Base-by-base conservation (phyloP, 2,113 vertebrate genomes). In the Chaetodon trifascialis region DNA sequence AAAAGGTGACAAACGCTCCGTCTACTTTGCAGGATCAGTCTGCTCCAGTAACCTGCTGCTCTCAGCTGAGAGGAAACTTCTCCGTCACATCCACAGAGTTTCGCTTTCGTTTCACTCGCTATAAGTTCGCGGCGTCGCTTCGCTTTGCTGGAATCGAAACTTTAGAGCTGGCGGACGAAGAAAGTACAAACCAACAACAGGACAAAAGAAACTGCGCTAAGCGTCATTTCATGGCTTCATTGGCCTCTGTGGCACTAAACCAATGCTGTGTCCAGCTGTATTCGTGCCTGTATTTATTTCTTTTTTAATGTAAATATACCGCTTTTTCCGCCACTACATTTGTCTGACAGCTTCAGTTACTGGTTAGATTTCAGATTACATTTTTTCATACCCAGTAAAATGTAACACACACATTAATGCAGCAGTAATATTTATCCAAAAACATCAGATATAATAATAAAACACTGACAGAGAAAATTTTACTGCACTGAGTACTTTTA, bases 141-240 rank as follows among this genome's bases (percentile, higher is more conserved):
- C 25, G 6, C 30, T 72, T 78, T 49, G 8, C 25, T 25, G n/a
- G n/a, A 86, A 80, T 34, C 72, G 92, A 91, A 93, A 91, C 87
- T 76, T 51, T 63, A 3, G 3, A 14, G 54, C 8, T 54, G 80
- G 5, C 65, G 38, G 2, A 77, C 66, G 67, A 60, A 62, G 60
- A 42, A 7, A 36, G 12, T 17, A 14, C 2, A 15, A 63, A 51
- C 21, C 7, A 0, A 51, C 14, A 36, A 30, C 7, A 1, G 11
- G 3, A 30, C 15, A 21, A 17, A 21, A 56, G 3, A 23, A 25
- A 56, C 19, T 2, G 3, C 30, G 11, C 8, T 7, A 40, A 40
- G 5, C 5, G 38, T 40, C 12, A 44, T 59, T 46, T 44, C 2
- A 38, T 49, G 30, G 30, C 4, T 42, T 30, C 19, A 15, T 51